Percentiles rank a stretch among this genome's conserved stretches.
phyloP scores from a whole-genome alignment of 1,140 invertebrate species.

The Papilio machaon region DNA sequence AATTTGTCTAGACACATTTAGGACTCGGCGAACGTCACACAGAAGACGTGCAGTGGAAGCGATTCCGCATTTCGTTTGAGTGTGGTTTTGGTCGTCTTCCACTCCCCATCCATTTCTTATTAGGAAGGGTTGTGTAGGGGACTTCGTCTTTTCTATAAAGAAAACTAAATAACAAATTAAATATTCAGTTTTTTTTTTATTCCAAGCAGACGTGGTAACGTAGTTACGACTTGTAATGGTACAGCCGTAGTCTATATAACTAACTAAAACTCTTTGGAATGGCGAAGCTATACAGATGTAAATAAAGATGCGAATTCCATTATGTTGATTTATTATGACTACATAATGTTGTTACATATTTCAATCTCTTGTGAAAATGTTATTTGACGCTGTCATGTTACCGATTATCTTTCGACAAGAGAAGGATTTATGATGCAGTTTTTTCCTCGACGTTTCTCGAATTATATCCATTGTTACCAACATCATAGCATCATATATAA shows the following conservation, averaged over 20 bases:
- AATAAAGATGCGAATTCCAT: conserved; percentile 16
- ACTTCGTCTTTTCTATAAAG: too few species aligned
- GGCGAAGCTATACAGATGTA: background rate
- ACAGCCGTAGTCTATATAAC: background rate
- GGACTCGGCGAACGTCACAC: background rate
- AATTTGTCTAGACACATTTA: background rate
- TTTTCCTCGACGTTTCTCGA: background rate
- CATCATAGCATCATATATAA: too few species aligned
- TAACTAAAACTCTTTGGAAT: background rate
- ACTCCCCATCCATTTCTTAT: too few species aligned
- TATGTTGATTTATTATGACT: background rate
- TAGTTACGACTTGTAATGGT: too few species aligned
- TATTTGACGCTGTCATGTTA: background rate
- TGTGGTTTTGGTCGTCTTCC: too few species aligned
- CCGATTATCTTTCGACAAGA: background rate
- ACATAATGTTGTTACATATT: background rate
- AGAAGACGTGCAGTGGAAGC: background rate
- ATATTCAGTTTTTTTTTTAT: too few species aligned
- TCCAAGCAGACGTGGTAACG: too few species aligned
- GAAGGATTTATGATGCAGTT: background rate
- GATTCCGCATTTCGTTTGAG: too few species aligned
- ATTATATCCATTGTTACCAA: too few species aligned
- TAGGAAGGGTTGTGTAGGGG: too few species aligned
- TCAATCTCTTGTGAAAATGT: background rate
- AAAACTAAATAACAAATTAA: too few species aligned